Conservation (phyloP, 2,888 invertebrate species). For the Rapana venosa region DNA sequence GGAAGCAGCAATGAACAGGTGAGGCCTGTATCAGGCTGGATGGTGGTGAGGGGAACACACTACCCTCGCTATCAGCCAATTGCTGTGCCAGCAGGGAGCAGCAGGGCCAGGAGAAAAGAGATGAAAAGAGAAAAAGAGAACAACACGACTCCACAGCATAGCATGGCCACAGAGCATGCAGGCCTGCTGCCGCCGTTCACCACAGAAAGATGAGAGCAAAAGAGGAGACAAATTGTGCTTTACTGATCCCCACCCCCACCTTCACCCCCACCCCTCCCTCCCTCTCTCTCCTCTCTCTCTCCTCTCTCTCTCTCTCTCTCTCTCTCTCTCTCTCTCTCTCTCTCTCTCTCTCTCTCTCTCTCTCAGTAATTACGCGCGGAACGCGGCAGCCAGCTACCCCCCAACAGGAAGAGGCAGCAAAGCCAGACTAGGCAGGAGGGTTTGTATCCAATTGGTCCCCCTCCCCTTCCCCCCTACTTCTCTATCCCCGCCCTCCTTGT, state of each 20-base stretch:
- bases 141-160: not conserved
- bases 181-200: no score
- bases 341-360: conserved; percentile 11
- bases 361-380: not conserved
- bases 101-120: not conserved
- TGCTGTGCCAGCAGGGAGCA: not conserved
- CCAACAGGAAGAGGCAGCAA: not conserved
- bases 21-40: no score
- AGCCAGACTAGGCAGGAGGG: not conserved
- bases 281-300: not conserved
- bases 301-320: conserved; percentile 11
- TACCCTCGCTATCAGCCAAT: not conserved
- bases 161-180: no score
- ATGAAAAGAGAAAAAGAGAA: not conserved
- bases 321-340: not conserved
- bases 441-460: not conserved
- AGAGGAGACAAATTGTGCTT: not conserved
- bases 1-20: not conserved
- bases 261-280: no score
- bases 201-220: not conserved
- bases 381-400: not conserved
- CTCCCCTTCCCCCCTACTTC: not conserved
- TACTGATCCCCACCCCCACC: no score
- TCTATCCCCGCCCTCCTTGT: not conserved
- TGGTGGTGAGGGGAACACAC: not conserved